Evolutionary conservation across 1,140 invertebrate species (phyloP), one percentile per base, ranked within the genome.

Genomic region (Drosophila arawakana): DNA sequence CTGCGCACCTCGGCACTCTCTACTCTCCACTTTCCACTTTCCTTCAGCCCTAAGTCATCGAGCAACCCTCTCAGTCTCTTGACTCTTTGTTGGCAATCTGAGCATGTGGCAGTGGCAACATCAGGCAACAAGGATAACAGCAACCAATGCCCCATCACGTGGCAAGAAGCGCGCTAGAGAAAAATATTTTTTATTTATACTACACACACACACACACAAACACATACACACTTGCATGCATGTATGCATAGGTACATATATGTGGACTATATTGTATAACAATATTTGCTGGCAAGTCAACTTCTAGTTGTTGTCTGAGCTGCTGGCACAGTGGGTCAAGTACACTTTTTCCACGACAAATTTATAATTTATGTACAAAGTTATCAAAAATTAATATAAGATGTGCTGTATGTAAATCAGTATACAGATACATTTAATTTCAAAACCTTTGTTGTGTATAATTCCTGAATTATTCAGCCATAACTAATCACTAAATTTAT

Each of bases 101-200:
- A 69, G 71, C 55, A 57, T 61, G 46, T 21, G 34, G 54, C 52
- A 68, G 41, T 47, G 59, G 57, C 54, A 78, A 76, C 77, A 84
- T 59, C 68, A 83, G 63, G 47, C 41, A 65, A 66, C 54, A 46
- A 58, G 34, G 47, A 59, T 58, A 68, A 61, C 49, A 61, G 49
- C 67, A 81, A 46, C 73, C 60, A 76, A 60, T 83, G 80, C 80
- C 68, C 67, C 76, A 81, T 83, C 82, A 85, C 83, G 82, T 88
- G 80, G 82, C 65, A 66, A 81, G 79, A 30, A 11, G 41, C 39
- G 37, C 79, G 80, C 83, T 79, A 82, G 83, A 88, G 79, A 66
- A 85, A 82, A 85, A 85, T 85, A 85, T 65, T 75, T 71, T 66
- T 75, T 81, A 72, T 75, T 62, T 69, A 63, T 54, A 41, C 49